These are phyloP conservation scores for Aphidius colemani DNA, from an alignment of 2,888 invertebrate species.

Conservation along the genomic window DNA sequence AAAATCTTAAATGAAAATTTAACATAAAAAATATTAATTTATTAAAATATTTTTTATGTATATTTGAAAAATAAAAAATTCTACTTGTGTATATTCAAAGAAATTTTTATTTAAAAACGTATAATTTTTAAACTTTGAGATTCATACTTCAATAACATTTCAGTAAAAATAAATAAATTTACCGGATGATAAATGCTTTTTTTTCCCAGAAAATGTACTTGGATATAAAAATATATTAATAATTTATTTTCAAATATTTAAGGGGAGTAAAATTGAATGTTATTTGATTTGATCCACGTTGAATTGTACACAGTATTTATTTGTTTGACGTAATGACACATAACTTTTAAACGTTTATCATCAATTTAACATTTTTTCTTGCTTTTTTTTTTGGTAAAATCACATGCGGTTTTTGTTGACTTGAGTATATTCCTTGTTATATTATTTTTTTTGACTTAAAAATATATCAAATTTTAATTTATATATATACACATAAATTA, in stretches of 20 bases:
- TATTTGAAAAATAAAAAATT: too few species aligned
- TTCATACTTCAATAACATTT: not conserved
- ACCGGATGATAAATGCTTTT: not conserved
- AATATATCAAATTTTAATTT: conserved; percentile 12
- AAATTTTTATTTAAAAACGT: too few species aligned
- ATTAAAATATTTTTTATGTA: too few species aligned
- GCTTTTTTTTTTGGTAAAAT: not conserved
- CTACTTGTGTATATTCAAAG: too few species aligned
- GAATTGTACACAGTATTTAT: too few species aligned
- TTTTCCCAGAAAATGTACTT: conserved; percentile 16
- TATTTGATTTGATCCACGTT: conserved; percentile 17
- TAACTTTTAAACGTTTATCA: not conserved
- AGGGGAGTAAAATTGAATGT: conserved; percentile 4
- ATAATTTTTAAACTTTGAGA: too few species aligned
- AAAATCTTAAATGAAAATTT: too few species aligned
- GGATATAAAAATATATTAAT: conserved; percentile 5
- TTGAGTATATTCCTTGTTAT: not conserved
- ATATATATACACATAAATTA: conserved; percentile 7
- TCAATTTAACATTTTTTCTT: conserved; percentile 9
- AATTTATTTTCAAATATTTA: conserved; percentile 1
- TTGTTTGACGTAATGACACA: too few species aligned
- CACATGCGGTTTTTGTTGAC: not conserved
- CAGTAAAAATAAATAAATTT: conserved; percentile 1
- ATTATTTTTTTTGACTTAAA: not conserved
- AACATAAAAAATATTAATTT: too few species aligned